phyloP scores from a whole-genome alignment of 1,140 invertebrate genomes.

The Panagrolaimus sp. region DNA sequence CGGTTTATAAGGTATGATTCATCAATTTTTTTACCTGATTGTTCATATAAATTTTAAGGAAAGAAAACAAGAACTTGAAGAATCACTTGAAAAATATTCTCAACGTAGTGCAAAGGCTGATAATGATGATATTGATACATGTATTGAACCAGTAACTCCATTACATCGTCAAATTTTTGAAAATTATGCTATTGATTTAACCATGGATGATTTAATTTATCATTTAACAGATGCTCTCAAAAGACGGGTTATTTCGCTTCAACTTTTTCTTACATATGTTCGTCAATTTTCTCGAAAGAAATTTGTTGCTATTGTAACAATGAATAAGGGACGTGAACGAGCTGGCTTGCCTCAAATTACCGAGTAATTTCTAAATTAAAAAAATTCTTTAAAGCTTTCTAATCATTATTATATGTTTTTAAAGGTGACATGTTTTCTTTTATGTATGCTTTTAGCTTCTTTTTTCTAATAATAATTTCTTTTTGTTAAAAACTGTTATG shows the following conservation, averaged over 20 bases:
- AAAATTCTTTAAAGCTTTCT: not conserved
- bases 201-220: slow-evolving; percentile 78
- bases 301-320: slow-evolving; percentile 85
- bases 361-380: not conserved
- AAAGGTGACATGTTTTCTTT: not conserved
- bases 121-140: slow-evolving; percentile 75
- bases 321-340: slow-evolving; percentile 92
- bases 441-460: not conserved
- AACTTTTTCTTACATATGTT: slow-evolving; percentile 92
- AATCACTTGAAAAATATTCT: slow-evolving; percentile 6
- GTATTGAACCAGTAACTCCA: slow-evolving; percentile 88
- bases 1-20: slow-evolving; percentile 31
- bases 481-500: not conserved
- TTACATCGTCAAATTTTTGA: slow-evolving; percentile 91
- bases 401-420: slow-evolving; percentile 6
- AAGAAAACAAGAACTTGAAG: slow-evolving; percentile 20
- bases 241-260: slow-evolving; percentile 84
- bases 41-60: slow-evolving; percentile 17
- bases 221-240: slow-evolving; percentile 91
- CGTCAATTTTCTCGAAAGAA: slow-evolving; percentile 85
- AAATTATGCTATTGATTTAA: slow-evolving; percentile 7
- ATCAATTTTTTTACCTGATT: slow-evolving; percentile 7
- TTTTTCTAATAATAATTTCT: not conserved
- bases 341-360: slow-evolving; percentile 69
- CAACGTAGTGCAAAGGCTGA: slow-evolving; percentile 60